A percentile compares a stretch with the other conserved stretches of the same genome.
These are phyloP conservation scores for Cyprinus carpio DNA, from an alignment of 2,113 vertebrate species.

Conservation along the genomic window DNA sequence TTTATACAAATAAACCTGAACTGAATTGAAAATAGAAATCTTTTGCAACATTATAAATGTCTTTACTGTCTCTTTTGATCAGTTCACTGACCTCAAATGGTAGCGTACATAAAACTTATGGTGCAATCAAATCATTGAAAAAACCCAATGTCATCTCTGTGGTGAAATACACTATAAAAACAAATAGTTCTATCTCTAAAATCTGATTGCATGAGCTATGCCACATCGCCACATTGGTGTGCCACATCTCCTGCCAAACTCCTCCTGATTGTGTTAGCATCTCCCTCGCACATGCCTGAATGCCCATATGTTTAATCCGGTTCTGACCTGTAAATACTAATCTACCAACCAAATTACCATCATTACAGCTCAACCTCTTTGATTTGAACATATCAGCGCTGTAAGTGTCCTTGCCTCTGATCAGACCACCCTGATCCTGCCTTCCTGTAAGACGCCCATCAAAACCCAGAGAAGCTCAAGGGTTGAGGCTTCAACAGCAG, in stretches of 20 bases:
- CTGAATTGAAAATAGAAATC: too few species aligned
- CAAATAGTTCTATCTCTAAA: not conserved
- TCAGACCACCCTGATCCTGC: slow-evolving; percentile 28
- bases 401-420: slow-evolving; percentile 21
- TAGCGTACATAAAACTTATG: not conserved
- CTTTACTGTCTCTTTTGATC: not conserved
- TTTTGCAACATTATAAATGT: not conserved
- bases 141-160: not conserved
- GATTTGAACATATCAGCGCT: slow-evolving; percentile 26
- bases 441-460: slow-evolving; percentile 43
- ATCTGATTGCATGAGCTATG: not conserved
- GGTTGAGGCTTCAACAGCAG: slow-evolving; percentile 43
- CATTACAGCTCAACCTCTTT: slow-evolving; percentile 16
- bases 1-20: too few species aligned
- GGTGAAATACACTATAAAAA: not conserved
- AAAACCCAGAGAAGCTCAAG: slow-evolving; percentile 27
- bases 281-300: not conserved
- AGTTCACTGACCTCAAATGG: not conserved
- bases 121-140: not conserved
- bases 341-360: slow-evolving; percentile 3
- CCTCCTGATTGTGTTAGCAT: not conserved
- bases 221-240: not conserved
- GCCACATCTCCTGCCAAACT: not conserved
- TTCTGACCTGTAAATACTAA: not conserved
- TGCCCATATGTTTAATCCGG: not conserved